A percentile compares a stretch with the other conserved stretches of the same genome.
These are phyloP conservation scores for Semnopithecus entellus DNA, from an alignment of 2,113 vertebrate genomes.

Conservation along the genomic window DNA sequence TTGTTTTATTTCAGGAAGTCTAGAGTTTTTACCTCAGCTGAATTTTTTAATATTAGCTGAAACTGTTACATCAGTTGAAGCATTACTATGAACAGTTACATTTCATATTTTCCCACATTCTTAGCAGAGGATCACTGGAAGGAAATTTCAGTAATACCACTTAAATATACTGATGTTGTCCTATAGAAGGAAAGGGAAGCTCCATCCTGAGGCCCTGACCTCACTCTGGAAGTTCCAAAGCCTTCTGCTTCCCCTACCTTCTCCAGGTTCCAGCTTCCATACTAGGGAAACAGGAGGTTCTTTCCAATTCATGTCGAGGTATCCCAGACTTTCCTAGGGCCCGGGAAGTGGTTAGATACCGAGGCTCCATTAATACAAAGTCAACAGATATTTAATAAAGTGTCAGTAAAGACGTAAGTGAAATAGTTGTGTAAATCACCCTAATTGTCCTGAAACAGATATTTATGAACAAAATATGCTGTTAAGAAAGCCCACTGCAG, in stretches of 20 bases:
- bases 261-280: background rate
- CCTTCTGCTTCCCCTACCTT: background rate
- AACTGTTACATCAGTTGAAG: background rate
- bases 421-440: background rate
- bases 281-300: background rate
- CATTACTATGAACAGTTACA: background rate
- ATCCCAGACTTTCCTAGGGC: background rate
- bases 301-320: background rate
- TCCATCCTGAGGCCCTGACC: background rate
- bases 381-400: background rate
- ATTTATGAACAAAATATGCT: background rate
- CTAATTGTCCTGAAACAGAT: background rate
- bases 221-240: fast-evolving
- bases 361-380: background rate
- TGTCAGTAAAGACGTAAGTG: background rate
- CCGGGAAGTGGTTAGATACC: background rate
- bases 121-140: too few species aligned
- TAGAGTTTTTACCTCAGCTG: background rate
- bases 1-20: background rate
- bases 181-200: background rate
- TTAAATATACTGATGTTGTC: fast-evolving
- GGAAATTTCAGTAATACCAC: background rate
- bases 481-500: background rate
- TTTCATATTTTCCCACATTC: background rate
- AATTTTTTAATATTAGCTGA: background rate